Evolutionary conservation across 2,888 invertebrate genomes (phyloP).

Genomic region (Lasius fuliginosus): DNA sequence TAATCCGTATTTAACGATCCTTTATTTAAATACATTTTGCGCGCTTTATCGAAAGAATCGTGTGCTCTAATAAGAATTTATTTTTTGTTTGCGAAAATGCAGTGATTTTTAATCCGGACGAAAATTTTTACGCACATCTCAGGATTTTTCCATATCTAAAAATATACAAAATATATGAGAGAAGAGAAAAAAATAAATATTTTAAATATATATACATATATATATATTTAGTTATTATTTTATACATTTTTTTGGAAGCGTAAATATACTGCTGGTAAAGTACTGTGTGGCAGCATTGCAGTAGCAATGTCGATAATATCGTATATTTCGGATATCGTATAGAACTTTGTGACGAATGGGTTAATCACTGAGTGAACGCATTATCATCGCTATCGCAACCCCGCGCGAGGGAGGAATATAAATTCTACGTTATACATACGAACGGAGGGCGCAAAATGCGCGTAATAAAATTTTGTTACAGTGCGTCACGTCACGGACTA

Average conservation of each 20-base stretch:
- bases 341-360: conserved; percentile 35
- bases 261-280: not conserved
- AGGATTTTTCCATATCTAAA: not conserved
- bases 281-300: not conserved
- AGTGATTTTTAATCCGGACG: not conserved
- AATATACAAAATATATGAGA: not conserved
- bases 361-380: conserved; percentile 51
- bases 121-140: not conserved
- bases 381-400: conserved; percentile 44
- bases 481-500: conserved; percentile 45
- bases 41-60: not conserved
- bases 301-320: conserved; percentile 26
- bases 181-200: not conserved
- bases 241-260: not conserved
- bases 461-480: conserved; percentile 50
- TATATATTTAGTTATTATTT: not conserved
- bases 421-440: conserved; percentile 30
- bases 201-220: not conserved
- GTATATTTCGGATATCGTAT: not conserved
- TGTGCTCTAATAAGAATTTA: not conserved
- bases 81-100: not conserved
- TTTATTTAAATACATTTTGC: conserved; percentile 1
- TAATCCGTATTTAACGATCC: not conserved
- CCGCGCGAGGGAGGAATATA: conserved; percentile 21
- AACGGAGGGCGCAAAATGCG: conserved; percentile 31